These are phyloP conservation scores for Bradysia coprophila DNA, from an alignment of 1,140 invertebrate species.

Conservation along the genomic window DNA sequence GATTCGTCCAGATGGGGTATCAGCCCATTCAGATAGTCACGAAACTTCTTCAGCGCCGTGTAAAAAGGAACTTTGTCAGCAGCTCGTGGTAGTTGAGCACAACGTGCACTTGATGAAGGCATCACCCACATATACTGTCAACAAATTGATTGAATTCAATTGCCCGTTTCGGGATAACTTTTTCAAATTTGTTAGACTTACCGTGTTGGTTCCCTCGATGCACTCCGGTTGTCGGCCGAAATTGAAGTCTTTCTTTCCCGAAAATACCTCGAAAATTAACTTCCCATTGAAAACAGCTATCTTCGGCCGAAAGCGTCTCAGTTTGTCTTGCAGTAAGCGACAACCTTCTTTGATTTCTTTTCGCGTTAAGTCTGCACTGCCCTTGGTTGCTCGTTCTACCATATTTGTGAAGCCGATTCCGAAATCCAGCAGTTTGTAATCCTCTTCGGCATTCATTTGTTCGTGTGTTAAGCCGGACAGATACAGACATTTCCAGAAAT, in stretches of 20 bases:
- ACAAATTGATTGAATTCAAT: conserved; percentile 2
- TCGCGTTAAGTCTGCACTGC: conserved; percentile 84
- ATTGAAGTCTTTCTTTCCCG: conserved; percentile 91
- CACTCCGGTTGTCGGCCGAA: conserved; percentile 89
- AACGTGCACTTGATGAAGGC: conserved; percentile 92
- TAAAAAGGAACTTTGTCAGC: conserved; percentile 97
- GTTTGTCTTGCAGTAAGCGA: conserved; percentile 75
- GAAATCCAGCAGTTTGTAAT: conserved; percentile 78
- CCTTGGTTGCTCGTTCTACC: conserved; percentile 85
- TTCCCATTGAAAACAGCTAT: conserved; percentile 98
- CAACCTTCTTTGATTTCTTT: conserved; percentile 96
- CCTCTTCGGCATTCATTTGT: conserved; percentile 90
- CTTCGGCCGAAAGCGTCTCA: conserved; percentile 84
- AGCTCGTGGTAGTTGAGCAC: conserved; percentile 84
- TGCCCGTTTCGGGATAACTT: background rate
- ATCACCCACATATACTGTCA: conserved; percentile 91
- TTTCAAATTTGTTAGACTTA: conserved; percentile 32
- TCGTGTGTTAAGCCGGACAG: conserved; percentile 84
- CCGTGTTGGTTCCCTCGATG: conserved; percentile 83
- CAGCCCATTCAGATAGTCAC: conserved; percentile 86
- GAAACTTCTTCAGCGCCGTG: conserved; percentile 81
- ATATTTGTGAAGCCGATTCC: conserved; percentile 98
- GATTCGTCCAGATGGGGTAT: conserved; percentile 72
- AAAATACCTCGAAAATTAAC: conserved; percentile 94
- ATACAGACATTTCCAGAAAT: conserved; percentile 98